Evolutionary conservation across 2,797 vertebrate species (phyloP).

Genomic region (Rhinatrema bivittatum): DNA sequence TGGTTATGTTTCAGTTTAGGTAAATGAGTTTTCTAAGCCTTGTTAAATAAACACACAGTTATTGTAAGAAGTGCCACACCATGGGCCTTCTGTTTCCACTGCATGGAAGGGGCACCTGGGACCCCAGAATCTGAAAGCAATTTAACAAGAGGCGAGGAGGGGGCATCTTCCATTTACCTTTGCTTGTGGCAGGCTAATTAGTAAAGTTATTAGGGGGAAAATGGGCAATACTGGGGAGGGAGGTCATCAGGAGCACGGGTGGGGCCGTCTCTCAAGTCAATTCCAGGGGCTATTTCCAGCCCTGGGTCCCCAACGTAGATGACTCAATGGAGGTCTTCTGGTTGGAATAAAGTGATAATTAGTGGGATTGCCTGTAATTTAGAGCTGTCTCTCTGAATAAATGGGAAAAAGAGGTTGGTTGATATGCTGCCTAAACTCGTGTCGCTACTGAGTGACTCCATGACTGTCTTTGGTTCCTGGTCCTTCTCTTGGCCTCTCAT

Average conservation of each 20-base stretch:
- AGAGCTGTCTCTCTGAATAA: no score
- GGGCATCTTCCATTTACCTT: conserved; percentile 72
- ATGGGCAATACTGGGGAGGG: conserved; percentile 54
- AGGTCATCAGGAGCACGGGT: conserved; percentile 17
- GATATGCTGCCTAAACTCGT: no score
- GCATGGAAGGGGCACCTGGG: conserved; percentile 62
- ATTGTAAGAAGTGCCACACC: conserved; percentile 15
- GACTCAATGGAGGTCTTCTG: no score
- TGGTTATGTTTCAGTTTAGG: conserved; percentile 69
- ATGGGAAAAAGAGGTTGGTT: no score
- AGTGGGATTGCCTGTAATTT: no score
- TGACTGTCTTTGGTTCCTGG: no score
- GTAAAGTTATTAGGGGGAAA: conserved; percentile 66
- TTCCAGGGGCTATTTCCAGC: no score
- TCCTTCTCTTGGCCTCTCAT: no score
- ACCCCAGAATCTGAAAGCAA: conserved; percentile 66
- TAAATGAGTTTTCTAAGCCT: conserved; percentile 65
- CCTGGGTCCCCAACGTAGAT: no score
- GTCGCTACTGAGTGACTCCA: no score
- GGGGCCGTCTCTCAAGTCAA: not conserved
- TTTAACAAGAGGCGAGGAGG: conserved; percentile 51
- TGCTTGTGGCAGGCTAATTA: conserved; percentile 74
- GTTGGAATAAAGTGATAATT: no score
- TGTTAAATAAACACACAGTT: conserved; percentile 58
- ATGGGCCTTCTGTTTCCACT: conserved; percentile 3